Base-by-base conservation (phyloP, 2,888 invertebrate species). In the Ormyrus labotus region DNA sequence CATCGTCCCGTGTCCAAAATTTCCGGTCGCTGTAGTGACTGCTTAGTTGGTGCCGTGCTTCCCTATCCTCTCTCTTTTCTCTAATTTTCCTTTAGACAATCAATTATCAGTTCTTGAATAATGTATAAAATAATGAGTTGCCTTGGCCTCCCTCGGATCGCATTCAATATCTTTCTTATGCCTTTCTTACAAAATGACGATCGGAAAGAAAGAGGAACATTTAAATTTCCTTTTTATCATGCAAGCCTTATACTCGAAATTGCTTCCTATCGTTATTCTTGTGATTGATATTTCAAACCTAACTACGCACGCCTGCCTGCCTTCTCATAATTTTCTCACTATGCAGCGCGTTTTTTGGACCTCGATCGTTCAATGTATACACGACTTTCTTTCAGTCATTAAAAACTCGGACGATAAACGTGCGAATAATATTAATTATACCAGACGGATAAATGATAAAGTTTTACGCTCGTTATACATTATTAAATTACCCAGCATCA, bases 51-150 rank as follows among this genome's bases (percentile, higher is more conserved):
- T 50, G 47, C 11, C 11, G 5, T 50, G 47, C 11, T 11, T 5
- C 53, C 10, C n/a, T 11, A 34, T 50, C 13, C 34, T 53, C 71
- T 51, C 7, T n/a, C 65, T 19, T 58, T 13, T 51, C 3, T 80
- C 74, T 64, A 19, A 34, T 34, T 51, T 13, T 81, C 81, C 45
- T 45, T 64, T 77, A 77, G 48, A 74, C 51, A 48, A 81, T 79
- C 68, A 63, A 65, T 34, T 77, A 65, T 82, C 79, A 82, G 79
- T 82, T 71, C 58, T n/a, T 82, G 68, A 75, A 75, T 78, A 72
- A 82, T 47, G 50, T 82, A 80, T 71, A 82, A 82, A 80, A 82
- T 69, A 79, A 82, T 71, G 67, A 67, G 53, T 68, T 55, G 48
- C 78, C 13, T 74, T 73, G 74, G 51, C 60, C 48, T 2, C 71